Conservation (phyloP, 2,888 invertebrate genomes). For the Philhelius pedissequus region DNA sequence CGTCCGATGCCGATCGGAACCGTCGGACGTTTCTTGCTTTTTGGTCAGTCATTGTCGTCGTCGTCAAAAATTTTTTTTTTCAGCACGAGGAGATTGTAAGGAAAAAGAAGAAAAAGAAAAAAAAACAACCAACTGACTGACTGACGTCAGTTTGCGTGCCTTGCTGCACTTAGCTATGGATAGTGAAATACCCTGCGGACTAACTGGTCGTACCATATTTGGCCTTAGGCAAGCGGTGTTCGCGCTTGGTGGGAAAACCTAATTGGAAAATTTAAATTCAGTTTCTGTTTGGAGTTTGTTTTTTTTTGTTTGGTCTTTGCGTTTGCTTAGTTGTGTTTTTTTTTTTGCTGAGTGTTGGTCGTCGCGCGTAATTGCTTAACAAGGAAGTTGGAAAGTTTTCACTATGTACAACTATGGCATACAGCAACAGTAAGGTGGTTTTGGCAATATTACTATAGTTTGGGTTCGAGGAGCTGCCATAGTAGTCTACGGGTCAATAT, state of each 20-base stretch:
- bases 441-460: conserved; percentile 7
- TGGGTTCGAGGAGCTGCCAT: not conserved
- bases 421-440: conserved; percentile 34
- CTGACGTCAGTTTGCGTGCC: conserved; percentile 59
- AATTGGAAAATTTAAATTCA: conserved; percentile 67
- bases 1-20: not conserved
- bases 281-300: conserved; percentile 45
- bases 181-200: conserved; percentile 42
- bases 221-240: conserved; percentile 56
- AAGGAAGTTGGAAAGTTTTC: conserved; percentile 67
- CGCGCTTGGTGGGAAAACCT: conserved; percentile 65
- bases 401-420: conserved; percentile 22
- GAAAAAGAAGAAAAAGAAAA: conserved; percentile 13
- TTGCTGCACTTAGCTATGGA: conserved; percentile 54
- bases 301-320: conserved; percentile 10
- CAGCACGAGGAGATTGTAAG: not conserved
- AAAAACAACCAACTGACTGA: conserved; percentile 22
- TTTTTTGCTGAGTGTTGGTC: conserved; percentile 30
- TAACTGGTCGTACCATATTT: conserved; percentile 48
- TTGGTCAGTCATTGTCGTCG: conserved; percentile 2
- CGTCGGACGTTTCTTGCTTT: not conserved
- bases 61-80: conserved; percentile 21
- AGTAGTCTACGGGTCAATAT: not conserved
- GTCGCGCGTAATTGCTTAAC: conserved; percentile 63
- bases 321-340: not conserved